A percentile compares a stretch with the other conserved stretches of the same genome.
These are phyloP conservation scores for Aleiodes leptofemur DNA, from an alignment of 2,888 invertebrate species.

Conservation along the genomic window DNA sequence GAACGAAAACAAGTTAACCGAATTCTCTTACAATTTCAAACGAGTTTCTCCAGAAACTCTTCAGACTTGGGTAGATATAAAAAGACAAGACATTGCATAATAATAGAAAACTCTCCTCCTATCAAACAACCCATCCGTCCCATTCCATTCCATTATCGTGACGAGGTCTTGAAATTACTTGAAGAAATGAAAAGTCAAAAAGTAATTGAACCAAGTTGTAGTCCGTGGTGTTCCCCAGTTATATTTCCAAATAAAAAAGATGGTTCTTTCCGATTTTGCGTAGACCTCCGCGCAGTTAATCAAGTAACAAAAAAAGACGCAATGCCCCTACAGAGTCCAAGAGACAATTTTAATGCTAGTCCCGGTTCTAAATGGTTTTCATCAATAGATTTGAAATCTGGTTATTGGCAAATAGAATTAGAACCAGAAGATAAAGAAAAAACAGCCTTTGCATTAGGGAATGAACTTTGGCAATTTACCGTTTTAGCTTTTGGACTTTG, in stretches of 20 bases:
- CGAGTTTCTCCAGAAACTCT: not conserved
- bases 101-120: not conserved
- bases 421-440: constrained; percentile 15
- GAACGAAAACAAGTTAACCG: not conserved
- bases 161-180: not conserved
- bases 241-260: constrained; percentile 39
- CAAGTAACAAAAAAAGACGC: constrained; percentile 36
- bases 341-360: not conserved
- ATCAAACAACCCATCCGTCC: not conserved
- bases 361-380: not conserved
- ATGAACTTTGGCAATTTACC: constrained; percentile 37
- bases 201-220: constrained; percentile 37
- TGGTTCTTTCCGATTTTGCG: constrained; percentile 39
- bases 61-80: not conserved
- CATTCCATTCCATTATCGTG: constrained; percentile 14
- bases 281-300: constrained; percentile 38
- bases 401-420: not conserved
- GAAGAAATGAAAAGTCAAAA: constrained; percentile 27
- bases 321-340: constrained; percentile 26
- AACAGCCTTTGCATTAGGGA: constrained; percentile 10
- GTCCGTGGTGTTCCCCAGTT: constrained; percentile 43
- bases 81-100: not conserved
- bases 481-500: constrained; percentile 38
- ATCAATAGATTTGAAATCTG: not conserved
- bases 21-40: not conserved